Percentiles rank a stretch among this genome's conserved stretches.
phyloP scores from a whole-genome alignment of 2,888 invertebrate genomes.

The Anagyrus pseudococci region DNA sequence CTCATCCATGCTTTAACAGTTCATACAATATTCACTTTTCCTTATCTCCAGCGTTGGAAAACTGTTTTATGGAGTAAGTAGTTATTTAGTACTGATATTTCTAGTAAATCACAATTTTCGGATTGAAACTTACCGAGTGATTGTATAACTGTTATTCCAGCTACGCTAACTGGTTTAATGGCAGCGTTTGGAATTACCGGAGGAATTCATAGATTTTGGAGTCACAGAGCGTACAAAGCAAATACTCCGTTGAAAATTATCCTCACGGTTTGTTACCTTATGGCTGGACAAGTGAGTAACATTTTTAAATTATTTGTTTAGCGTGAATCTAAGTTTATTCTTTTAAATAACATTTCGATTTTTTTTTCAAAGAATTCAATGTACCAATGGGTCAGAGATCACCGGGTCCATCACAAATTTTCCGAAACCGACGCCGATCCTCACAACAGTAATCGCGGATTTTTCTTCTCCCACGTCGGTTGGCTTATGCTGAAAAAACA shows the following conservation, averaged over 20 bases:
- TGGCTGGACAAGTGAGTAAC: conserved; percentile 34
- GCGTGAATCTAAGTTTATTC: background rate
- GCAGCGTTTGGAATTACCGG: conserved; percentile 38
- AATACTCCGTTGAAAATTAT: conserved; percentile 25
- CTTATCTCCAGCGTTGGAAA: conserved; percentile 23
- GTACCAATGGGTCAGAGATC: conserved; percentile 78
- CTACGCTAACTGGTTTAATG: conserved; percentile 6
- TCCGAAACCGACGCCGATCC: conserved; percentile 78
- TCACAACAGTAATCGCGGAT: conserved; percentile 81
- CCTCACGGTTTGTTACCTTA: conserved; percentile 16
- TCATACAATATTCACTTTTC: conserved; percentile 16
- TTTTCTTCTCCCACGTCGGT: conserved; percentile 92
- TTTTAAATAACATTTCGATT: background rate
- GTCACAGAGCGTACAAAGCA: conserved; percentile 36
- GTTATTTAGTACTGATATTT: no score
- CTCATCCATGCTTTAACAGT: conserved; percentile 16
- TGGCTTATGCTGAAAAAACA: conserved; percentile 93
- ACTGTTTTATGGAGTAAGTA: conserved; percentile 28
- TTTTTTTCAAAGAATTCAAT: conserved; percentile 68
- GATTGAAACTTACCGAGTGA: no score
- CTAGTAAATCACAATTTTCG: no score
- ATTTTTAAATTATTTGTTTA: background rate
- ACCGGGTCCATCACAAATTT: conserved; percentile 77
- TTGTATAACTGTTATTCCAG: no score
- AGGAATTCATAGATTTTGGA: conserved; percentile 36